phyloP scores from a whole-genome alignment of 2,888 invertebrate genomes.

The Dasysyrphus tricinctus region DNA sequence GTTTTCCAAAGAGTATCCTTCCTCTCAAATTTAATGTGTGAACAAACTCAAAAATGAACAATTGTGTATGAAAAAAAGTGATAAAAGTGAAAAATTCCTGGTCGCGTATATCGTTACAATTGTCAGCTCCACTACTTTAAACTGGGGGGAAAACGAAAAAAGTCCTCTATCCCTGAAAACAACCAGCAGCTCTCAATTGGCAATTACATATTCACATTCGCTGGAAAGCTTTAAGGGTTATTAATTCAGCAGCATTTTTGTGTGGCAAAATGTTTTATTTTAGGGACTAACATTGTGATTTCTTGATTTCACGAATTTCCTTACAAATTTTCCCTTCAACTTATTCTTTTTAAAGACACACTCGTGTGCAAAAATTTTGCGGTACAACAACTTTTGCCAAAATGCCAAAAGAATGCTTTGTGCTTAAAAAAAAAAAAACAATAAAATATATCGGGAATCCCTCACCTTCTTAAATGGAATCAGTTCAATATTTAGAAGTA shows the following conservation, averaged over 20 bases:
- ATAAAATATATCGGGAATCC: background rate
- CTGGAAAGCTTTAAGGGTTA: constrained; percentile 71
- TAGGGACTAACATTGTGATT: constrained; percentile 10
- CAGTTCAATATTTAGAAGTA: background rate
- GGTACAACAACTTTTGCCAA: background rate
- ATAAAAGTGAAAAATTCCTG: constrained; percentile 20
- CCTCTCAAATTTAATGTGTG: constrained; percentile 20
- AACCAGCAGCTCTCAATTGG: constrained; percentile 69
- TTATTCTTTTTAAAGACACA: background rate
- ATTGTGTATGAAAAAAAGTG: constrained; percentile 37
- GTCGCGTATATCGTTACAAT: constrained; percentile 42
- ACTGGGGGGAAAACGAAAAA: constrained; percentile 34
- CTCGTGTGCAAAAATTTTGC: background rate
- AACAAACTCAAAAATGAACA: constrained; percentile 42
- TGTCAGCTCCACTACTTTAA: constrained; percentile 21
- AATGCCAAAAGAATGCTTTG: constrained; percentile 5
- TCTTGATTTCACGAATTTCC: background rate
- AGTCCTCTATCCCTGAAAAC: constrained; percentile 65
- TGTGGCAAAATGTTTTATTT: constrained; percentile 17
- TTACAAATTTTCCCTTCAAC: background rate
- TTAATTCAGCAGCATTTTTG: constrained; percentile 67
- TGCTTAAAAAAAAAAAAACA: background rate
- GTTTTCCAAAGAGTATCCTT: constrained; percentile 13
- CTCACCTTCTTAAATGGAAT: constrained; percentile 16
- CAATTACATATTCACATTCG: constrained; percentile 68